Evolutionary conservation across 2,797 vertebrate genomes (phyloP), one percentile per base, ranked within the genome.

Genomic region (Tenualosa thibaudeaui): DNA sequence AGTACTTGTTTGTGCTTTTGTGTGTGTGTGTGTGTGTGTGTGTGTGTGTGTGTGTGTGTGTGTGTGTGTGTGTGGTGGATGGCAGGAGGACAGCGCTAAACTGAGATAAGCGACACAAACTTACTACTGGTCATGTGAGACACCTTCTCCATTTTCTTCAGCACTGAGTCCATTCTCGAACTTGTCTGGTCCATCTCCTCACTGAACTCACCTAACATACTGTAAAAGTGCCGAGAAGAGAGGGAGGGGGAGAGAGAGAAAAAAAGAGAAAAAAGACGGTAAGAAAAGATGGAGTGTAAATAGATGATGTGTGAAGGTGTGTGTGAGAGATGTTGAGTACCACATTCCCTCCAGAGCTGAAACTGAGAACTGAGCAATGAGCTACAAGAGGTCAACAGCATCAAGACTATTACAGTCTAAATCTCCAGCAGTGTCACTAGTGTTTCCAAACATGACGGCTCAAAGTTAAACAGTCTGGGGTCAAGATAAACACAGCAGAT

Each of bases 41-140:
- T 37, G 65, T 65, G 24, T n/a, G n/a, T 49, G 49, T 58, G 22
- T 22, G 26, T 22, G 51, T 51, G 3, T 51, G 5, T 82, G 81
- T 54, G 24, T 71, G 31, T 40, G 26, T 71, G 26, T 40, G 13
- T 40, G 71, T 7, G 0, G 56, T n/a, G 54, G 17, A 0, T 5
- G 56, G 54, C 54, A 56, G 54, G 19, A 13, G 19, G 54, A 22
- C 19, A 71, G 5, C 15, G 1, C 31, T 31, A 31, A 0, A 31
- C 31, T 31, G 68, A 78, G 12, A 17, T 37, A 6, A 71, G 68
- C 37, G 46, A 46, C 46, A 83, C 49, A 24, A 43, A 93, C 96
- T 95, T 71, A 96, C 95, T 96, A 87, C 92, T 96, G n/a, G 95
- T 96, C 95, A 97, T 96, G 89, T 96, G 96, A 9, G 96, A 96